A percentile compares a stretch with the other conserved stretches of the same genome.
phyloP scores from a whole-genome alignment of 2,888 invertebrate species.

The Tenodera sinensis region DNA sequence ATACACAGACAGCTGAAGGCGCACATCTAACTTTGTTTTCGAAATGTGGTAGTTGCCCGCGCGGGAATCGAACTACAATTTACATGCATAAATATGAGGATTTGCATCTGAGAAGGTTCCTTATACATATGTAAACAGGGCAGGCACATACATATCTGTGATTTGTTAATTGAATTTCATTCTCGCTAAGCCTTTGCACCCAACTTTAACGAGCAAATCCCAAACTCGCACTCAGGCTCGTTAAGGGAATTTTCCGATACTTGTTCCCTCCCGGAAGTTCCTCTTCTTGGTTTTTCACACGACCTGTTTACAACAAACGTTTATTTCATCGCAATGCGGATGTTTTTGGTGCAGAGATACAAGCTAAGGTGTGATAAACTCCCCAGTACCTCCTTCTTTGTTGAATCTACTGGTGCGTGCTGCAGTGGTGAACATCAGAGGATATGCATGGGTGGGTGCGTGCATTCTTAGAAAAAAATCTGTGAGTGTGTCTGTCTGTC shows the following conservation, averaged over 20 bases:
- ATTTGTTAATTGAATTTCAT: not conserved
- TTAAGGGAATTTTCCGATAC: not conserved
- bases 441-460: too few relatives aligned
- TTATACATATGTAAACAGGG: not conserved
- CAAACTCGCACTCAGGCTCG: not conserved
- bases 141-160: not conserved
- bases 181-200: not conserved
- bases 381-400: too few relatives aligned
- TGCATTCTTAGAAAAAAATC: too few relatives aligned
- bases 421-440: too few relatives aligned
- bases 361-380: too few relatives aligned
- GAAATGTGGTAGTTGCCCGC: not conserved
- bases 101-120: not conserved
- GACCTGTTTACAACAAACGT: too few relatives aligned
- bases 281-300: too few relatives aligned
- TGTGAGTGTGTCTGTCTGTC: too few relatives aligned
- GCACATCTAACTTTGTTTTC: not conserved
- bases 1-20: not conserved
- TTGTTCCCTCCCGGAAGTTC: not conserved
- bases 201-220: not conserved
- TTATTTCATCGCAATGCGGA: too few relatives aligned
- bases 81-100: not conserved
- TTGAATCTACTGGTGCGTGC: too few relatives aligned
- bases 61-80: not conserved
- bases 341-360: too few relatives aligned